phyloP scores from a whole-genome alignment of 2,888 invertebrate species.

The Calliopum simillimum region DNA sequence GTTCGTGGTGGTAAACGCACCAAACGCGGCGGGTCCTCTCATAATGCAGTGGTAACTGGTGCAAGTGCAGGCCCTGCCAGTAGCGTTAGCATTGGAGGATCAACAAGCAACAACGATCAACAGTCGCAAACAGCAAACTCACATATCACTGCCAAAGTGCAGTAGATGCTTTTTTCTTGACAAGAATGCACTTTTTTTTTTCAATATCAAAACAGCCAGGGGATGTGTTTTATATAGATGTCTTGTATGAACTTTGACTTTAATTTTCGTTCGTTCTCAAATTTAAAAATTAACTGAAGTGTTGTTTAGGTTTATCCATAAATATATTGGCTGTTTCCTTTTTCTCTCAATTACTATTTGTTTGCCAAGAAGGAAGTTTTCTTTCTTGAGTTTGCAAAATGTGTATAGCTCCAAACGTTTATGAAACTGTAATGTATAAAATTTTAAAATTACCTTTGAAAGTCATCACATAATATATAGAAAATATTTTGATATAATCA shows the following conservation, averaged over 20 bases:
- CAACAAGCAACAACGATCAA: conserved; percentile 12
- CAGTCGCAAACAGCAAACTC: conserved; percentile 47
- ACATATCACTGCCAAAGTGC: conserved; percentile 51
- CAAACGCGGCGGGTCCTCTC: conserved; percentile 41
- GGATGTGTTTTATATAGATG: not conserved
- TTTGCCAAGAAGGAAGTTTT: conserved; percentile 7
- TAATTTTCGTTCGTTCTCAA: not conserved
- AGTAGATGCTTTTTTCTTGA: conserved; percentile 33
- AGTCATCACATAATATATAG: conserved; percentile 4
- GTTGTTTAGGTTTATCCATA: not conserved
- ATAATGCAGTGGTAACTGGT: conserved; percentile 13
- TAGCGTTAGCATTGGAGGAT: conserved; percentile 16
- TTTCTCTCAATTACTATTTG: conserved; percentile 13
- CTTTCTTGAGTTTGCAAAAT: not conserved
- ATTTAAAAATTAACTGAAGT: not conserved
- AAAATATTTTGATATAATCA: conserved; percentile 28
- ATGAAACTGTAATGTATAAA: too few relatives aligned
- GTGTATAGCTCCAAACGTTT: too few relatives aligned
- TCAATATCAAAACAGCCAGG: not conserved
- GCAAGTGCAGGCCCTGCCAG: conserved; percentile 22
- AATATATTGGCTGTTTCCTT: conserved; percentile 10
- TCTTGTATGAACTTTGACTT: conserved; percentile 6
- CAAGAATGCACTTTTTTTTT: conserved; percentile 3
- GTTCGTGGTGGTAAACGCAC: conserved; percentile 47
- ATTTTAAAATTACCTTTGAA: too few relatives aligned